These are phyloP conservation scores for Deilephila elpenor DNA, from an alignment of 2,888 invertebrate species.

Conservation along the genomic window DNA sequence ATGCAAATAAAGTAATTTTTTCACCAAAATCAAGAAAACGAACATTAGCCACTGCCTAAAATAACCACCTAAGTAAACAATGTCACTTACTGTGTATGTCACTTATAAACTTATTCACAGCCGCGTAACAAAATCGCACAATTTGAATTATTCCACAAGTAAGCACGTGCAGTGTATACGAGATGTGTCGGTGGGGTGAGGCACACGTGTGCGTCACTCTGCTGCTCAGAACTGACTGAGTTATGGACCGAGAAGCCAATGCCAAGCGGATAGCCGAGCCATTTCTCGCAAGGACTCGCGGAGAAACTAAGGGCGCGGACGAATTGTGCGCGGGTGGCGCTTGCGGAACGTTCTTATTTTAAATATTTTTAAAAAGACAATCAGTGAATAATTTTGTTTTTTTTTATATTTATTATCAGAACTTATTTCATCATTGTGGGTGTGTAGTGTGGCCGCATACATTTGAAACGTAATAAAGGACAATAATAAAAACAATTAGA, in stretches of 20 bases:
- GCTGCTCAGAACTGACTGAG: constrained; percentile 55
- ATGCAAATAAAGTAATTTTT: too few species aligned
- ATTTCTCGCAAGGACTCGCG: constrained; percentile 36
- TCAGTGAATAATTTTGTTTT: too few species aligned
- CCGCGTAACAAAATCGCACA: constrained; percentile 10
- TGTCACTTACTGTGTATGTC: constrained; percentile 13
- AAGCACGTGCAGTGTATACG: constrained; percentile 13
- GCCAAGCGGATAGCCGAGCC: constrained; percentile 52
- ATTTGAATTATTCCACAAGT: constrained; percentile 5
- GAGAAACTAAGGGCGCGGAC: constrained; percentile 51
- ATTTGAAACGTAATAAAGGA: too few species aligned
- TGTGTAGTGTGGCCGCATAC: too few species aligned
- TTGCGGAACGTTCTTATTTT: too few species aligned
- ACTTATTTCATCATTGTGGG: too few species aligned
- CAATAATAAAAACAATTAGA: too few species aligned
- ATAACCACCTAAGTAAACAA: background rate
- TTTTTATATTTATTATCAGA: too few species aligned
- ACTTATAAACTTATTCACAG: constrained; percentile 8
- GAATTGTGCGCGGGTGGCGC: constrained; percentile 32
- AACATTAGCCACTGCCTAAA: background rate
- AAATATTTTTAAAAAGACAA: too few species aligned
- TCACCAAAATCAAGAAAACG: background rate
- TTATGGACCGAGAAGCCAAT: constrained; percentile 42
- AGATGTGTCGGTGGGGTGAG: background rate
- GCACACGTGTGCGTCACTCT: constrained; percentile 32